Evolutionary conservation across 2,797 vertebrate species (phyloP), one percentile per base, ranked within the genome.

Genomic region (Rhabdomys pumilio): DNA sequence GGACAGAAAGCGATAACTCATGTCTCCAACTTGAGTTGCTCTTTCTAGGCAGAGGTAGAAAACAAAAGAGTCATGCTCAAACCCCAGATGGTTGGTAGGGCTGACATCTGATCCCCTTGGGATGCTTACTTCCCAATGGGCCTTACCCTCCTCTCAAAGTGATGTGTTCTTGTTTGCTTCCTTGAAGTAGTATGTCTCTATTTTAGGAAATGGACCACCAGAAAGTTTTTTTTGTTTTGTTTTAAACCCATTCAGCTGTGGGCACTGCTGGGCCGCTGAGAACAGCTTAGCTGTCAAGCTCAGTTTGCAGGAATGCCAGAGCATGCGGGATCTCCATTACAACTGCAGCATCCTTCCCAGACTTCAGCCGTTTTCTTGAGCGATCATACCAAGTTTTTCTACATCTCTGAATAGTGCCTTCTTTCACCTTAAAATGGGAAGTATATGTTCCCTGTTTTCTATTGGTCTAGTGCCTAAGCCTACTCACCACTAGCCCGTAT

Each of bases 231-330:
- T 83, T 84, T 95, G 61, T 80, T 50, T 57, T 69, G 3, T 90
- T 92, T 47, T 77, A 55, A 73, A 47, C 63, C 29, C 11, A 2
- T 67, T 96, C 65, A 34, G 61, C 80, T 20, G 2, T 41, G 55
- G 69, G 50, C 31, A 38, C 53, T 90, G 90, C 55, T n/a, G 87
- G 50, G 59, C 88, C 77, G n/a, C 76, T 15, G n/a, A 95, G 73
- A 44, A 95, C 14, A 89, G 91, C 59, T 90, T 92, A 61, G 41
- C 47, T 53, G 11, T 89, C 65, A 87, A 73, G 34, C 26, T 81
- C 47, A 38, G 50, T 67, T 87, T 67, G 34, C 19, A 82, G 91
- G 89, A 77, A 82, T 73, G 10, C 38, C 34, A 5, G 26, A n/a
- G 44, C 1, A 8, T 84, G 50, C 80, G 20, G 31, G 34, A 13